These are phyloP conservation scores for Phacellophora camtschatica DNA, from an alignment of 30 jellyfish, hydroid and myxozoan species.

Conservation along the genomic window DNA sequence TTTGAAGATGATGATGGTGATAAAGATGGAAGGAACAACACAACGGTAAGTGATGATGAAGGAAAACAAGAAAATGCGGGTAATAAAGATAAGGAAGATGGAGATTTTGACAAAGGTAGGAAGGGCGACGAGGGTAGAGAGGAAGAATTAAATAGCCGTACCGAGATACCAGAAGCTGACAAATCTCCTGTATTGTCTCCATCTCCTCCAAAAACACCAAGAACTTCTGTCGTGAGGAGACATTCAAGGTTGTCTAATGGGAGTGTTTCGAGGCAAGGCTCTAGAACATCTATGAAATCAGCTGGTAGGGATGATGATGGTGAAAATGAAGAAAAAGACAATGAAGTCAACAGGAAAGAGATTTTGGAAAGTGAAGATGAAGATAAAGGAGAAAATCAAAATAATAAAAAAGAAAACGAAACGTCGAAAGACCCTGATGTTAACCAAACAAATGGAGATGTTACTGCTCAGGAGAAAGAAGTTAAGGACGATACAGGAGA, in stretches of 20 bases:
- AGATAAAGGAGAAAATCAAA: background rate
- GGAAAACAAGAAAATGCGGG: background rate
- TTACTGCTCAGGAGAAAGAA: too few species aligned
- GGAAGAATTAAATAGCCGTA: background rate
- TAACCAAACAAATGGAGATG: too few species aligned
- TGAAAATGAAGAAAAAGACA: background rate
- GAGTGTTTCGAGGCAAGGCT: conserved; percentile 12
- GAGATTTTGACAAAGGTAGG: background rate
- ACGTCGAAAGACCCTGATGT: background rate
- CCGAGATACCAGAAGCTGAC: background rate
- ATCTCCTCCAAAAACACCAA: conserved; percentile 55
- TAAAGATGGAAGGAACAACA: background rate
- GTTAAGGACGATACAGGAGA: too few species aligned
- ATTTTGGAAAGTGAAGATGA: background rate
- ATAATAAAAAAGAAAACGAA: background rate
- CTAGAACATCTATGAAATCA: conserved; percentile 15
- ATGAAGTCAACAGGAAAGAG: background rate
- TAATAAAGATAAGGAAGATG: background rate
- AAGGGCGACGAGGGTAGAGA: background rate
- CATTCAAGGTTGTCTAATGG: conserved; percentile 14
- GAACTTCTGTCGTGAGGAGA: conserved; percentile 26
- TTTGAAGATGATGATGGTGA: background rate
- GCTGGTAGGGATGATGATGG: background rate
- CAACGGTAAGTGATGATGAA: background rate
- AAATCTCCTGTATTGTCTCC: conserved; percentile 24